These are phyloP conservation scores for Sycobia sp. DNA, from an alignment of 1,140 invertebrate species.

Conservation along the genomic window DNA sequence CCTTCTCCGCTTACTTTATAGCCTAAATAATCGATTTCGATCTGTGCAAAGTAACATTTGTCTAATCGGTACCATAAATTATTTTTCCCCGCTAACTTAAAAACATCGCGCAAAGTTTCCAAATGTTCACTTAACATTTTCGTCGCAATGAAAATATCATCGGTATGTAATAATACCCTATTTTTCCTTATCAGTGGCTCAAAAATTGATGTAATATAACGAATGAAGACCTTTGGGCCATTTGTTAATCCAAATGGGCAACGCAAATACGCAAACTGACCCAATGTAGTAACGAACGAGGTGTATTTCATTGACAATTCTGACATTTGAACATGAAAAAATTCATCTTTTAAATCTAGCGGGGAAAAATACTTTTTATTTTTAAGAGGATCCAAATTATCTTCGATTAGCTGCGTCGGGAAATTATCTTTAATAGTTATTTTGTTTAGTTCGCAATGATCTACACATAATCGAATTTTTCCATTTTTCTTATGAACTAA, in stretches of 20 bases:
- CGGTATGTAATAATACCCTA: too few relatives aligned
- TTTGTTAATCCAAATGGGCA: constrained; percentile 38
- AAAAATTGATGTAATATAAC: too few relatives aligned
- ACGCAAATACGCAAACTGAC: constrained; percentile 35
- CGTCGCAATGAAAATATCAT: constrained; percentile 20
- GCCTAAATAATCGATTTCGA: constrained; percentile 15
- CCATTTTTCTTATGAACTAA: too few relatives aligned
- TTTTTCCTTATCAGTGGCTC: too few relatives aligned
- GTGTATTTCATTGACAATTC: constrained; percentile 36
- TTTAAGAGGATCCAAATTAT: too few relatives aligned
- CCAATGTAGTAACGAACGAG: constrained; percentile 31
- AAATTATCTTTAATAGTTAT: too few relatives aligned
- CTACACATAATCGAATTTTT: too few relatives aligned
- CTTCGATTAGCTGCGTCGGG: too few relatives aligned
- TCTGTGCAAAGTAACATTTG: constrained; percentile 18
- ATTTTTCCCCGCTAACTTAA: not conserved
- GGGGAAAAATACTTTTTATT: too few relatives aligned
- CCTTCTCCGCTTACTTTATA: not conserved
- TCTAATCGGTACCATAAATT: not conserved
- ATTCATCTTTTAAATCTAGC: too few relatives aligned
- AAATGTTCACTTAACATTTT: constrained; percentile 3
- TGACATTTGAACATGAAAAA: constrained; percentile 29
- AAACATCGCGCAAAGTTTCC: constrained; percentile 13
- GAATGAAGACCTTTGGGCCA: constrained; percentile 1
- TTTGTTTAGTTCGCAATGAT: too few relatives aligned